These are phyloP conservation scores for Drosophila pandora DNA, from an alignment of 1,140 invertebrate species.

Conservation along the genomic window DNA sequence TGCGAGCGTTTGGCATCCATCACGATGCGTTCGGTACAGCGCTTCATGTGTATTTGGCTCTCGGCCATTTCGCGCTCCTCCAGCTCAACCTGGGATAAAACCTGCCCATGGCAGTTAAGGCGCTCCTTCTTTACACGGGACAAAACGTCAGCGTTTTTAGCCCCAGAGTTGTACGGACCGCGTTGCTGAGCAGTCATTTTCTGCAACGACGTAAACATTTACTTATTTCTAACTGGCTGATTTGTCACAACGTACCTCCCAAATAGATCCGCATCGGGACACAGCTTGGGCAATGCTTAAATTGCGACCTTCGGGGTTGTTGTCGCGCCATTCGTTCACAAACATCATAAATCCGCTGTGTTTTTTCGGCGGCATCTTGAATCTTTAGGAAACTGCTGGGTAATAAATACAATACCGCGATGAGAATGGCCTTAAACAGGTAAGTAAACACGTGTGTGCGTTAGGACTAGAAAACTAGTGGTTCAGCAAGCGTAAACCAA, in stretches of 20 bases:
- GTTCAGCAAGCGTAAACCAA: neutral
- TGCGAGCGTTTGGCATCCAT: conserved; percentile 19
- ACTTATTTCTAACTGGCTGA: too few species aligned
- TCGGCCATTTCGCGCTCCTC: conserved; percentile 25
- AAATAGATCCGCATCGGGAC: conserved; percentile 25
- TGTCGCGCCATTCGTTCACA: conserved; percentile 46
- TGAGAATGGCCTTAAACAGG: neutral
- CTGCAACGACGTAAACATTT: conserved; percentile 6
- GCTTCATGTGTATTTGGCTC: conserved; percentile 48
- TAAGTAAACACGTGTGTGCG: conserved; percentile 3
- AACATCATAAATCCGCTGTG: conserved; percentile 53
- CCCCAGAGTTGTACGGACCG: conserved; percentile 38
- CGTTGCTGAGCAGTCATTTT: conserved; percentile 47
- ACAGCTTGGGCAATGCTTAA: conserved; percentile 35
- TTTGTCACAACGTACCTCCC: conserved; percentile 28
- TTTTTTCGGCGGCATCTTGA: conserved; percentile 57
- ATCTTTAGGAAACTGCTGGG: neutral
- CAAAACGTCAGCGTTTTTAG: conserved; percentile 35
- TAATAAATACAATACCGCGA: neutral
- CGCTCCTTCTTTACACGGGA: conserved; percentile 7
- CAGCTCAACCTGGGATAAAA: conserved; percentile 33
- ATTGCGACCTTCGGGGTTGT: neutral
- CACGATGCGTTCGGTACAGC: conserved; percentile 55
- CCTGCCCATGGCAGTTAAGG: conserved; percentile 48
- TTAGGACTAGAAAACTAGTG: neutral